Evolutionary conservation across 2,113 vertebrate species (phyloP).

Genomic region (Willisornis vidua): DNA sequence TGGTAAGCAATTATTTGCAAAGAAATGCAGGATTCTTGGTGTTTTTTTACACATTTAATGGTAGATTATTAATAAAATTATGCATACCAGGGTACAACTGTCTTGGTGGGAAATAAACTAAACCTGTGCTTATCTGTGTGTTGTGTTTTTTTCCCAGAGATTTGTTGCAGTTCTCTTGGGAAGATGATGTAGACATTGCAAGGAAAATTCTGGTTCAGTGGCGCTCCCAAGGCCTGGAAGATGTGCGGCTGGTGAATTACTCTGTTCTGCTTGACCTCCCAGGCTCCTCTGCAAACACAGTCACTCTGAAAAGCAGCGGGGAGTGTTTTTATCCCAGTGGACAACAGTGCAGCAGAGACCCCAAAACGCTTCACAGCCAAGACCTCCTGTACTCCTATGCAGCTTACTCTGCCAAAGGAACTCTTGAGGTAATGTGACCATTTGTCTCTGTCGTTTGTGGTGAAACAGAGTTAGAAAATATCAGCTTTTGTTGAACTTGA

Average conservation of each 20-base stretch:
- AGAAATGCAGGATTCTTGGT: accelerated
- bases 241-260: conserved; percentile 85
- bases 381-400: conserved; percentile 82
- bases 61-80: background rate
- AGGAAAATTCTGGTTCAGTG: conserved; percentile 82
- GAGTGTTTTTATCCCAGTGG: conserved; percentile 89
- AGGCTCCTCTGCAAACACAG: conserved; percentile 81
- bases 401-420: conserved; percentile 91
- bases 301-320: conserved; percentile 77
- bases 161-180: conserved; percentile 72
- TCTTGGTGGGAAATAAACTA: background rate
- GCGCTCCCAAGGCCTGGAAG: conserved; percentile 85
- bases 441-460: conserved; percentile 75
- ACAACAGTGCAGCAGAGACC: conserved; percentile 75
- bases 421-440: conserved; percentile 82
- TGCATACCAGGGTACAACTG: background rate
- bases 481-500: conserved; percentile 29
- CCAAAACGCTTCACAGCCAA: conserved; percentile 48
- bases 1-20: background rate
- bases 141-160: conserved; percentile 65
- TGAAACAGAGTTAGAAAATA: conserved; percentile 57
- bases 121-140: background rate
- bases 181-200: conserved; percentile 74
- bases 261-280: conserved; percentile 87
- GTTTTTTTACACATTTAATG: background rate